A percentile compares a stretch with the other conserved stretches of the same genome.
Evolutionary conservation across 2,888 invertebrate species (phyloP).

Genomic region (Rapana venosa): DNA sequence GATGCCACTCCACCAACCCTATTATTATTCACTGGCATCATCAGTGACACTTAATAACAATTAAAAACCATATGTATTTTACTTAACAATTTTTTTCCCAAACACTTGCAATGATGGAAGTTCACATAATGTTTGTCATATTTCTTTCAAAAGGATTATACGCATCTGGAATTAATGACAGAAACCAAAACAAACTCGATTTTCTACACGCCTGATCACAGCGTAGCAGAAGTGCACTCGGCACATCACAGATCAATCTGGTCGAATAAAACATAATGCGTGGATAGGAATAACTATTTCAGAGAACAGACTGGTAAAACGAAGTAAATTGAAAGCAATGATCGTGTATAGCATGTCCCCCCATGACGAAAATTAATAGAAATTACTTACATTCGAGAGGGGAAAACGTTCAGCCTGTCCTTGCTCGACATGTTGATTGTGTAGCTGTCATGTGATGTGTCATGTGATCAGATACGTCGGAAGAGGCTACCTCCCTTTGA

Average conservation of each 20-base stretch:
- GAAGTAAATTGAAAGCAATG: background rate
- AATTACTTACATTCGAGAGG: constrained; percentile 74
- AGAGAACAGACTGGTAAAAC: no score
- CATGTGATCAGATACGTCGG: constrained; percentile 33
- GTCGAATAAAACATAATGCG: no score
- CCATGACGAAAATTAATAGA: background rate
- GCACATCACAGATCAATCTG: background rate
- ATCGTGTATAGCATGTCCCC: background rate
- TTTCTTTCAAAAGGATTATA: no score
- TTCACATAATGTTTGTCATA: no score
- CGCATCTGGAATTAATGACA: background rate
- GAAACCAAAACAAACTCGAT: background rate
- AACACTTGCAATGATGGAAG: no score
- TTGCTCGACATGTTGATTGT: constrained; percentile 70
- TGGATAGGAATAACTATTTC: no score
- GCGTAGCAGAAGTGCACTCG: background rate
- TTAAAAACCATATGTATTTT: no score
- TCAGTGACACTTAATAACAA: background rate
- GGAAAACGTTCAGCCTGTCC: constrained; percentile 74
- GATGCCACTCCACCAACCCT: no score
- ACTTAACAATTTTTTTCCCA: no score
- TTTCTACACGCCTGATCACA: constrained; percentile 36
- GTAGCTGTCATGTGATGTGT: constrained; percentile 31
- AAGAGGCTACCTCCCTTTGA: background rate
- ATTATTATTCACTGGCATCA: background rate